A percentile compares a stretch with the other conserved stretches of the same genome.
Conservation (phyloP, 1,140 invertebrate genomes). For the Thaumatotibia leucotreta region DNA sequence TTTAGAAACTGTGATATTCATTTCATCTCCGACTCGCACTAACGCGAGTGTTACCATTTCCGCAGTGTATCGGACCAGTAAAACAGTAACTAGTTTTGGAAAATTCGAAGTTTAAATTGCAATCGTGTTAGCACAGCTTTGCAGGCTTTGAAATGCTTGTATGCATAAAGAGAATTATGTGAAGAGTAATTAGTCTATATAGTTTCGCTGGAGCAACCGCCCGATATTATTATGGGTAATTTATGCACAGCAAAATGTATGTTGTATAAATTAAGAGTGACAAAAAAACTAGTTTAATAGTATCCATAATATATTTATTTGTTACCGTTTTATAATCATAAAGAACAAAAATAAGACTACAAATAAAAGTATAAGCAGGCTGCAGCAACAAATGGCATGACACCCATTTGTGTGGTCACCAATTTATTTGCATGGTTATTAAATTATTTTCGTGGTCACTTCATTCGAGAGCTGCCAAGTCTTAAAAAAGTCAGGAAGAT, state of each 20-base stretch:
- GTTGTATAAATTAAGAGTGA: too few species aligned
- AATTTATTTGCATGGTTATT: too few species aligned
- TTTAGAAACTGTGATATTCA: too few species aligned
- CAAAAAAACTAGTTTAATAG: too few species aligned
- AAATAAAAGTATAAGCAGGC: too few species aligned
- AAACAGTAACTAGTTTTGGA: neutral
- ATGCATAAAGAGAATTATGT: neutral
- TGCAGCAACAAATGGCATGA: too few species aligned
- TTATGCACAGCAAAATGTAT: neutral
- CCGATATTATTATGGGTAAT: neutral
- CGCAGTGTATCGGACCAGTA: neutral
- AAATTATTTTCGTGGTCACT: neutral
- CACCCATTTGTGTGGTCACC: too few species aligned
- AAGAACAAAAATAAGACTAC: too few species aligned
- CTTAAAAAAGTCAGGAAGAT: too few species aligned
- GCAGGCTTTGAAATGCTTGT: neutral
- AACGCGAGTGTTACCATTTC: neutral
- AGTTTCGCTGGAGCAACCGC: neutral
- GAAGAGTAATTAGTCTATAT: neutral
- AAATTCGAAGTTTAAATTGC: constrained; percentile 9
- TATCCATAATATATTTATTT: too few species aligned
- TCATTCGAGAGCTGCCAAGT: neutral
- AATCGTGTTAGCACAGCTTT: neutral
- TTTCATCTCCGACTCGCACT: too few species aligned
- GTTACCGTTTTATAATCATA: too few species aligned